Evolutionary conservation across 2,797 vertebrate species (phyloP).

Genomic region (Linurgus olivaceus): DNA sequence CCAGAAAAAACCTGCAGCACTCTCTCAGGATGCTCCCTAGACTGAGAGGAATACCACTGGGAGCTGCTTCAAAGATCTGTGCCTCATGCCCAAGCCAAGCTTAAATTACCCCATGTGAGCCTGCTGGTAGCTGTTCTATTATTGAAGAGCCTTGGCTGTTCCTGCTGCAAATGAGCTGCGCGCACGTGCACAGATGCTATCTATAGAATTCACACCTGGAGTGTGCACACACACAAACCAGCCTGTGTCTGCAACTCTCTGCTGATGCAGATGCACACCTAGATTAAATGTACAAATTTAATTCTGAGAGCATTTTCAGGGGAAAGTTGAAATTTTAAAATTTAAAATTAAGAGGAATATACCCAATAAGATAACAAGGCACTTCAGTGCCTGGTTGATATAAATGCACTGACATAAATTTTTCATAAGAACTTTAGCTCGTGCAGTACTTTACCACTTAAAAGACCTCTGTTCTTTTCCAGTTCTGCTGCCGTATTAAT

Average conservation of each 20-base stretch:
- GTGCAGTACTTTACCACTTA: neutral
- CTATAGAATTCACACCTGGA: neutral
- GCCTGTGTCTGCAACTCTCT: neutral
- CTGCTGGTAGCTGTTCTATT: constrained; percentile 3
- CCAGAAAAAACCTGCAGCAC: neutral
- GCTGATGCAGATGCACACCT: neutral
- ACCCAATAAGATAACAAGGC: accelerated
- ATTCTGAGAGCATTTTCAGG: neutral
- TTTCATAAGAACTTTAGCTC: neutral
- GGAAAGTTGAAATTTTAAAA: neutral
- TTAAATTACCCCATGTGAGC: neutral
- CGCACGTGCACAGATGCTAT: neutral
- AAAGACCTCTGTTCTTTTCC: neutral
- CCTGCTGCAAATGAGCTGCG: neutral
- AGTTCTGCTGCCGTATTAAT: neutral
- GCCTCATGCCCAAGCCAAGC: neutral
- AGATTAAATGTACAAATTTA: neutral
- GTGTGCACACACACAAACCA: neutral
- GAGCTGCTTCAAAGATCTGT: constrained; percentile 10
- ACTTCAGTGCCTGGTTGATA: neutral
- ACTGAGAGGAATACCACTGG: neutral
- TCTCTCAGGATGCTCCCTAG: neutral
- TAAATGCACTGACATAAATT: neutral
- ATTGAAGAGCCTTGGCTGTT: neutral
- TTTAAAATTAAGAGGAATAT: neutral